Conservation (phyloP, 2,113 vertebrate species). For the Oryzias javanicus region DNA sequence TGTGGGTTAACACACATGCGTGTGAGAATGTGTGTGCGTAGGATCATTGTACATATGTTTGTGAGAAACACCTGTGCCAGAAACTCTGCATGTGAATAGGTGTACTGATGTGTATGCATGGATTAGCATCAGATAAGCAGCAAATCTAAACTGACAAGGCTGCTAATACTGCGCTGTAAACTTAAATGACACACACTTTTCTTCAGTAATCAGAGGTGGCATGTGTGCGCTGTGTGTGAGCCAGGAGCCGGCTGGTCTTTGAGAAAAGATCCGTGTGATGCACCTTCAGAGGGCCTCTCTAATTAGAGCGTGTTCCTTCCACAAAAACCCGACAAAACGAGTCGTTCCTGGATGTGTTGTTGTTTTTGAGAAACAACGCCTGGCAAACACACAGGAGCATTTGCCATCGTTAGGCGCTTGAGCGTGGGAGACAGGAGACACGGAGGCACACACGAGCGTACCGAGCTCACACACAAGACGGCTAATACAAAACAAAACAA, state of each 20-base stretch:
- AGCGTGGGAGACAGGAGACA: conserved; percentile 72
- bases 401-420: conserved; percentile 70
- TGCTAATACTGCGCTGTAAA: conserved; percentile 62
- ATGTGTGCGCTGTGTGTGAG: conserved; percentile 57
- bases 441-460: conserved; percentile 24
- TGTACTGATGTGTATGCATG: conserved; percentile 35
- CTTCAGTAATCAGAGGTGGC: conserved; percentile 71
- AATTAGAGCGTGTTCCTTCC: conserved; percentile 75
- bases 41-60: too few species aligned
- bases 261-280: conserved; percentile 68
- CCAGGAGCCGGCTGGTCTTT: conserved; percentile 67
- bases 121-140: conserved; percentile 54
- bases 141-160: conserved; percentile 72
- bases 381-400: conserved; percentile 71
- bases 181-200: conserved; percentile 70
- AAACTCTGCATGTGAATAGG: conserved; percentile 51
- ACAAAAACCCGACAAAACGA: conserved; percentile 71
- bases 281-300: conserved; percentile 72
- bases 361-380: conserved; percentile 67
- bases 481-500: conserved; percentile 73
- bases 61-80: conserved; percentile 56
- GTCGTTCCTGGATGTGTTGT: conserved; percentile 71
- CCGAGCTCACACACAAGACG: conserved; percentile 43
- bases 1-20: conserved; percentile 4
- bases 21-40: not conserved